Evolutionary conservation across 2,113 vertebrate genomes (phyloP), one percentile per base, ranked within the genome.

Genomic region (Euleptes europaea): DNA sequence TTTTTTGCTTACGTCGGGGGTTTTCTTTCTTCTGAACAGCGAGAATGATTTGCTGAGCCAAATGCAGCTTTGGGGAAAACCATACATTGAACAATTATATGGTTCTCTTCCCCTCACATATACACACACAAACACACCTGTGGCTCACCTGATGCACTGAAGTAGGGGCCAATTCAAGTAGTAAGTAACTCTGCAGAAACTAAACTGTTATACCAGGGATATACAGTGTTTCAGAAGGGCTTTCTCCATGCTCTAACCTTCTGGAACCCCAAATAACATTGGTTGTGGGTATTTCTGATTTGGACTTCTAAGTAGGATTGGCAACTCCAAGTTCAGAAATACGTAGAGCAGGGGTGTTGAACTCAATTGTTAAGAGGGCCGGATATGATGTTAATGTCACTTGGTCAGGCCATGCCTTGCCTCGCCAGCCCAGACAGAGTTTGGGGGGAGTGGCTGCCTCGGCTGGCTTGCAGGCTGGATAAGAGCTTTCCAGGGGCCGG

Each of bases 1-100:
- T 93, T 85, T 86, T 83, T 89, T 88, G 17, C 84, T 91, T 93
- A 73, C 71, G 0, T 85, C 84, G 9, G 74, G 31, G 60, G 83
- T 65, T 89, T 79, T 35, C 23, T 63, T 60, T 63, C 54, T 33
- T 67, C 40, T 47, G 71, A 19, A 26, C 33, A 71, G 33, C 67
- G 38, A 54, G 33, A 40, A 71, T 21, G 35, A 49, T 76, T 84
- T 74, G 35, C 86, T 47, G 89, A 92, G 3, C 47, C 85, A 66
- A 67, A 76, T 90, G 2, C 54, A 12, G 63, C 17, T 89, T 91
- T 88, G 89, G 66, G 88, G 73, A 2, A 10, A 57, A 63, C 88
- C 38, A 1, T 63, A 0, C 86, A 31, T 70, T 91, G 17, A 2
- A 47, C 88, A 63, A 28, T 63, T 28, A 5, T 63, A 9, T 23